These are phyloP conservation scores for Eilema depressum DNA, from an alignment of 2,888 invertebrate genomes.

Conservation along the genomic window DNA sequence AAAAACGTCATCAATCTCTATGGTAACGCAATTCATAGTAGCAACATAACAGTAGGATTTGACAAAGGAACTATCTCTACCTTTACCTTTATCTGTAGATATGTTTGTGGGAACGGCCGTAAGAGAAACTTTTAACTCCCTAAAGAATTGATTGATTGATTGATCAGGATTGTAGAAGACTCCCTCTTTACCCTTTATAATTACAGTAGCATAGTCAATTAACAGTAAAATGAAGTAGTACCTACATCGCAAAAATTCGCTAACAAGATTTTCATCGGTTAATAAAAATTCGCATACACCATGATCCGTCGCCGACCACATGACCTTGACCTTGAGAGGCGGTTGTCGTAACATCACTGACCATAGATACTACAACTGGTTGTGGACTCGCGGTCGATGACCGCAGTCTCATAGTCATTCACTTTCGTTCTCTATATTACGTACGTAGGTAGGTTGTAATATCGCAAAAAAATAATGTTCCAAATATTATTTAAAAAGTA, in stretches of 20 bases:
- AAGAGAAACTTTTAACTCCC: background rate
- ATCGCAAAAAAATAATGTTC: background rate
- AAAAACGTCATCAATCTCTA: no score
- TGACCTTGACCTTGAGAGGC: constrained; percentile 38
- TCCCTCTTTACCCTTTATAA: background rate
- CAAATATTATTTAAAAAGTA: background rate
- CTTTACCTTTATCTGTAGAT: no score
- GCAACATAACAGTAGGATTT: no score
- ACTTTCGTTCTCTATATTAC: constrained; percentile 51
- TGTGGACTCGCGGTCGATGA: constrained; percentile 53
- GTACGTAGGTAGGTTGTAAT: background rate
- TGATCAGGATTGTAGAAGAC: background rate
- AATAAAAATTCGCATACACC: background rate
- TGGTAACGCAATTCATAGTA: no score
- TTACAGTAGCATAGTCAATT: background rate
- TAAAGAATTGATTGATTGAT: no score
- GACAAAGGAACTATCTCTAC: no score
- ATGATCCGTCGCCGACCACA: constrained; percentile 5
- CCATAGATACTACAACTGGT: constrained; percentile 67
- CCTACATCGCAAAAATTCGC: background rate
- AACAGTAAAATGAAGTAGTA: background rate
- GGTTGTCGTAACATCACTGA: constrained; percentile 57
- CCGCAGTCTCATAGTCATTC: constrained; percentile 36
- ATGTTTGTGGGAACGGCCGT: no score
- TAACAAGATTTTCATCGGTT: background rate